Percentiles rank a stretch among this genome's conserved stretches.
phyloP scores from a whole-genome alignment of 2,113 vertebrate genomes.

The Panthera tigris region DNA sequence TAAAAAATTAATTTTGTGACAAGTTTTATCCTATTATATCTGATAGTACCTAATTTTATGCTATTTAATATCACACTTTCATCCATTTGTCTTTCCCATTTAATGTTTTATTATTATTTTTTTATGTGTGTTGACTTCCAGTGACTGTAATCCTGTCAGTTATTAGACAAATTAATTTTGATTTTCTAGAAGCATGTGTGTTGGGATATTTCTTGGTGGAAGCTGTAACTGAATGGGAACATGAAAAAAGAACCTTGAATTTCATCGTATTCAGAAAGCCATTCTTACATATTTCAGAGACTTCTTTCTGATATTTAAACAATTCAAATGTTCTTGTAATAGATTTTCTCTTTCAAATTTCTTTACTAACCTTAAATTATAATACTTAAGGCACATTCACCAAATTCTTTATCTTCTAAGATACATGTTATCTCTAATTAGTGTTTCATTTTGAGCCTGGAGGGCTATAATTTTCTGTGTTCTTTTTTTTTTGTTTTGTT shows the following conservation, averaged over 20 bases:
- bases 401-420: conserved; percentile 57
- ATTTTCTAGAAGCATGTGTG: background rate
- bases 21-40: background rate
- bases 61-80: background rate
- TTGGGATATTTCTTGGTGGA: background rate
- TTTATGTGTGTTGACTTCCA: background rate
- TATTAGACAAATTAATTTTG: background rate
- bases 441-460: conserved; percentile 69
- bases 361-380: conserved; percentile 77
- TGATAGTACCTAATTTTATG: background rate
- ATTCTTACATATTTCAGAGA: conserved; percentile 42
- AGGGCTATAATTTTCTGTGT: conserved; percentile 71
- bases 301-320: conserved; percentile 59
- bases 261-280: conserved; percentile 40
- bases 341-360: conserved; percentile 64
- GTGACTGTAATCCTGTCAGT: background rate
- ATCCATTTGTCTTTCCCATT: background rate
- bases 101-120: background rate
- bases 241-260: conserved; percentile 37
- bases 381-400: conserved; percentile 61
- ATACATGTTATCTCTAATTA: conserved; percentile 76
- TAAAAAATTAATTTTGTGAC: background rate
- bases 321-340: conserved; percentile 56
- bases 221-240: background rate
- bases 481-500: background rate